A percentile compares a stretch with the other conserved stretches of the same genome.
phyloP scores from a whole-genome alignment of 1,140 invertebrate species.

The Drosophila malerkotliana region DNA sequence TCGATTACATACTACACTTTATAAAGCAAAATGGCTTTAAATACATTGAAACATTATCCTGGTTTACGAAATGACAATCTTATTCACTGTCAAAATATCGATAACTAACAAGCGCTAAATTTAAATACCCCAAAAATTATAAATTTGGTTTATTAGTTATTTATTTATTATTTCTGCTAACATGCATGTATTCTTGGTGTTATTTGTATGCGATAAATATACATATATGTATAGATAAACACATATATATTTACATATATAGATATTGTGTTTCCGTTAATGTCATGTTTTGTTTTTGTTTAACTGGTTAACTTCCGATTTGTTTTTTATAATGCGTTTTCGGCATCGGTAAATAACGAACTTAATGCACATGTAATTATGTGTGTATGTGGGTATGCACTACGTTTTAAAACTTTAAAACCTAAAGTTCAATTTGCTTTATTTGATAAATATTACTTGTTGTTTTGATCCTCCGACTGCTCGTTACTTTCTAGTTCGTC shows the following conservation, averaged over 20 bases:
- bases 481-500: slow-evolving; percentile 15
- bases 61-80: no score
- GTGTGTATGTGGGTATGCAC: slow-evolving; percentile 51
- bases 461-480: slow-evolving; percentile 24
- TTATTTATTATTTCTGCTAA: slow-evolving; percentile 74
- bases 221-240: slow-evolving; percentile 50
- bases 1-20: no score
- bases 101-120: slow-evolving; percentile 1
- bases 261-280: slow-evolving; percentile 49
- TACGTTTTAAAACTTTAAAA: slow-evolving; percentile 69
- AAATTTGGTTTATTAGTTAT: slow-evolving; percentile 31
- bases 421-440: slow-evolving; percentile 70
- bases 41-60: no score
- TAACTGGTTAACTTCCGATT: slow-evolving; percentile 63
- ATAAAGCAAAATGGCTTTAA: no score
- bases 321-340: slow-evolving; percentile 22
- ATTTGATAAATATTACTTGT: slow-evolving; percentile 62
- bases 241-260: slow-evolving; percentile 58
- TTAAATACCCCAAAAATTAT: not conserved
- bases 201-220: slow-evolving; percentile 56
- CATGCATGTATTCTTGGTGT: slow-evolving; percentile 71
- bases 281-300: slow-evolving; percentile 39
- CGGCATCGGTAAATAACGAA: slow-evolving; percentile 61
- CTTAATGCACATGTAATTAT: slow-evolving; percentile 58
- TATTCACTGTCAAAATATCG: not conserved